Base-by-base conservation (phyloP, 2,888 invertebrate genomes). In the Lasius fuliginosus region DNA sequence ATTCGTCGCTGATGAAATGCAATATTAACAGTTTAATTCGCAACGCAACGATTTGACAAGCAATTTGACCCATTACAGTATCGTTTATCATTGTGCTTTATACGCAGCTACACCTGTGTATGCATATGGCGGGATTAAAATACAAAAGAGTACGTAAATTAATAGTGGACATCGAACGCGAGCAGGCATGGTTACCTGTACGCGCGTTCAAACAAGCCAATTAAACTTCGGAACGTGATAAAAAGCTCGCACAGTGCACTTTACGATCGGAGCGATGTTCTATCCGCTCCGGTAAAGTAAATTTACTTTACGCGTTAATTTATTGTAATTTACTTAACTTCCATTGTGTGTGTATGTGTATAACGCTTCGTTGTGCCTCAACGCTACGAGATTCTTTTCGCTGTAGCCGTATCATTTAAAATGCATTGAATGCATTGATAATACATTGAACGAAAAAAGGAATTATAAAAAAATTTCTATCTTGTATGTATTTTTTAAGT, bases 261-360 rank as follows among this genome's bases (percentile, higher is more conserved):
- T 71, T 79, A 71, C 60, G 46, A 71, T 69, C 58, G 46, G 15
- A n/a, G 12, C 53, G 18, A 18, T 12, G 40, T 49, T 49, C 40
- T 56, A 42, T 56, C 15, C 36, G 30, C 67, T 33, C 2, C 11
- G 15, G 4, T 46, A 60, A 42, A 33, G 8, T 79, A 79, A 79
- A 60, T 71, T 58, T 46, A 60, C 46, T 46, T 79, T 46, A 12
- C 33, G 33, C 68, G 60, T 1, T 79, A 60, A 60, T 79, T 79
- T 79, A 79, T 79, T 79, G 42, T 79, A 79, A 79, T 71, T 79
- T 12, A 18, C 12, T 71, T 71, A 79, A 12, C 71, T 60, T 46
- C 2, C n/a, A 60, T 23, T 60, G 71, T 49, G 49, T 49, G 1
- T 49, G 2, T n/a, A 8, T 18, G 8, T 49, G 8, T 49, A 18